Conservation (phyloP, 2,888 invertebrate genomes). For the Drosophila stalkeri region DNA sequence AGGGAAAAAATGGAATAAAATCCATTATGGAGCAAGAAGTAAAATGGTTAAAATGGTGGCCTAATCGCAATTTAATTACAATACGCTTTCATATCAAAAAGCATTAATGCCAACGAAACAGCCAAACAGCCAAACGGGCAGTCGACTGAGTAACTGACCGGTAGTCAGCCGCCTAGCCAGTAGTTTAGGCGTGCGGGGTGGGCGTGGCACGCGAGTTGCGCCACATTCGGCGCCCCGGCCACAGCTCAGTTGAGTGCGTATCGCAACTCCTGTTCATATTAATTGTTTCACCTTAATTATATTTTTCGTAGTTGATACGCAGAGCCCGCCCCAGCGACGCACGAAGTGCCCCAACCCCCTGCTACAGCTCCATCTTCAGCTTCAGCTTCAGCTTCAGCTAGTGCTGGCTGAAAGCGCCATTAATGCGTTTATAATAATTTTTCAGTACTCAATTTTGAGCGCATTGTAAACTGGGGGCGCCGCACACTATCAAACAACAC, state of each 20-base stretch:
- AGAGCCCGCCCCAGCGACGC: conserved; percentile 11
- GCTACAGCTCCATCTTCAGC: background rate
- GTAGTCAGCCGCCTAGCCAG: conserved; percentile 33
- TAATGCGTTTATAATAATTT: conserved; percentile 82
- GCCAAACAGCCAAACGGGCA: conserved; percentile 32
- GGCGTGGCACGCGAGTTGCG: conserved; percentile 34
- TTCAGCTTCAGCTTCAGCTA: background rate
- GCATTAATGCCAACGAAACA: conserved; percentile 72
- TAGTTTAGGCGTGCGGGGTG: conserved; percentile 19
- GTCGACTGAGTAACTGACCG: conserved; percentile 31
- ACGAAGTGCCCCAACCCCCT: background rate
- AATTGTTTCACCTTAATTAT: conserved; percentile 78
- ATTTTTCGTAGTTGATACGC: conserved; percentile 67
- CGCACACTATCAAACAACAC: conserved; percentile 24
- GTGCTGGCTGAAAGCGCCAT: conserved; percentile 63
- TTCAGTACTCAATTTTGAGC: conserved; percentile 62
- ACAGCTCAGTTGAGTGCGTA: conserved; percentile 46
- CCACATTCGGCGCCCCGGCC: conserved; percentile 51
- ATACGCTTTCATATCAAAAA: conserved; percentile 82
- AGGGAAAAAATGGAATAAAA: conserved; percentile 74
- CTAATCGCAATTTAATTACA: conserved; percentile 85
- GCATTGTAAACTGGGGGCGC: conserved; percentile 19
- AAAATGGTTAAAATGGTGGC: conserved; percentile 84
- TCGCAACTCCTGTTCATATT: conserved; percentile 69
- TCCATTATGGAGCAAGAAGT: conserved; percentile 76